A percentile compares a stretch with the other conserved stretches of the same genome.
Conservation (phyloP, 1,140 invertebrate species). For the Anoplophora glabripennis region DNA sequence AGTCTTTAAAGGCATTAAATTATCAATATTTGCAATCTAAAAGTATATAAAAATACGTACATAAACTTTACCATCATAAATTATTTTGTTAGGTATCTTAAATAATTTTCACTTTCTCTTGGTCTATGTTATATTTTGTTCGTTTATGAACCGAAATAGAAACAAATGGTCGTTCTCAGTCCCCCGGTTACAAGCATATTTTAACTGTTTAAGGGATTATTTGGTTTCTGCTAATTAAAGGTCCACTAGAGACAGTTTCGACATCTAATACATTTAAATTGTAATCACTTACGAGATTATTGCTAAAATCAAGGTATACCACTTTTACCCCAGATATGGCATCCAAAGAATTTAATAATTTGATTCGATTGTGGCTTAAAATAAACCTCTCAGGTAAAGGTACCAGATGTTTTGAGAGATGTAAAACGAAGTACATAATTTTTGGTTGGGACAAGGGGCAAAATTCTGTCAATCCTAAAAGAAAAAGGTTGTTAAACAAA, state of each 20-base stretch:
- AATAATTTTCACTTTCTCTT: too few relatives aligned
- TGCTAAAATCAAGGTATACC: conserved; percentile 50
- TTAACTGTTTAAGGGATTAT: too few relatives aligned
- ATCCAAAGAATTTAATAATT: conserved; percentile 46
- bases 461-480: conserved; percentile 49
- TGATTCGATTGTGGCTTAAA: conserved; percentile 51
- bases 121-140: too few relatives aligned
- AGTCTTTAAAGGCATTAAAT: conserved; percentile 66
- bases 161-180: too few relatives aligned
- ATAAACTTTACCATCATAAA: too few relatives aligned
- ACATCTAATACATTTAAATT: neutral
- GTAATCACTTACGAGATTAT: conserved; percentile 47
- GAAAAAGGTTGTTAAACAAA: conserved; percentile 2
- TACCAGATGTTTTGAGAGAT: conserved; percentile 45
- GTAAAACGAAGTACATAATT: conserved; percentile 51
- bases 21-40: conserved; percentile 66
- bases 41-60: too few relatives aligned
- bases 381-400: conserved; percentile 45
- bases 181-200: too few relatives aligned
- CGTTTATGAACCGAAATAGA: too few relatives aligned
- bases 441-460: conserved; percentile 52
- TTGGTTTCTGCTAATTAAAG: too few relatives aligned
- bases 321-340: conserved; percentile 38
- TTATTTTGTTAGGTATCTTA: too few relatives aligned
- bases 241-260: conserved; percentile 13